These are phyloP conservation scores for Lampris megalopsis DNA, from an alignment of 2,113 vertebrate species.

Conservation along the genomic window DNA sequence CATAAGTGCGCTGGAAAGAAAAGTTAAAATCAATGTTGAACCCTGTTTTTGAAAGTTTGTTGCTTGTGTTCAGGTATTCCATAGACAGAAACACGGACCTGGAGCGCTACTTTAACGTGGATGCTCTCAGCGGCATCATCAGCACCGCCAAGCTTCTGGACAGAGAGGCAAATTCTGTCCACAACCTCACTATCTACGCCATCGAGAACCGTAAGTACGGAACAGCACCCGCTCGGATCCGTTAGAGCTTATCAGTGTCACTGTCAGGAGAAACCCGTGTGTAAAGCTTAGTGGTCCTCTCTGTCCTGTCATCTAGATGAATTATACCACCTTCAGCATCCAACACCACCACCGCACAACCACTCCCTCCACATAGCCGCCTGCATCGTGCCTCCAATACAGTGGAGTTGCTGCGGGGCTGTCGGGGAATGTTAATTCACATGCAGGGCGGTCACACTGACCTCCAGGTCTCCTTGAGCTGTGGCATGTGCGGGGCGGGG, in stretches of 20 bases:
- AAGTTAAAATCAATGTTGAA: conserved; percentile 34
- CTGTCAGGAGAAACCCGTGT: background rate
- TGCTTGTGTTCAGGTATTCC: conserved; percentile 86
- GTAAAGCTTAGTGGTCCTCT: background rate
- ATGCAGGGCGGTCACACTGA: conserved; percentile 51
- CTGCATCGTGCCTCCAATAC: conserved; percentile 5
- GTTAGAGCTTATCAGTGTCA: background rate
- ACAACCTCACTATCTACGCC: conserved; percentile 96
- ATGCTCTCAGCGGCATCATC: conserved; percentile 91
- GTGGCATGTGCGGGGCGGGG: background rate
- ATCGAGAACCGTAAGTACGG: conserved; percentile 93
- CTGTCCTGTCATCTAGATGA: conserved; percentile 5
- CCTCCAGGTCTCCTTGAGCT: conserved; percentile 62
- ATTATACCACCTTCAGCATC: background rate
- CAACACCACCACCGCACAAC: background rate
- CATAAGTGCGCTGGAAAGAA: conserved; percentile 2
- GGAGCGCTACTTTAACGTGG: conserved; percentile 97
- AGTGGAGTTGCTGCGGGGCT: conserved; percentile 43
- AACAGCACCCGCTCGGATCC: background rate
- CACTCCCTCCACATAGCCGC: background rate
- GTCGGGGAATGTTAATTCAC: conserved; percentile 72
- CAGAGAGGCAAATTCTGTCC: conserved; percentile 91
- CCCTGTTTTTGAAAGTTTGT: conserved; percentile 22
- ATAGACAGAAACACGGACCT: conserved; percentile 98
- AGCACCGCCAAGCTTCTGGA: conserved; percentile 94